phyloP scores from a whole-genome alignment of 2,797 vertebrate genomes.

The Esox masquinongy region DNA sequence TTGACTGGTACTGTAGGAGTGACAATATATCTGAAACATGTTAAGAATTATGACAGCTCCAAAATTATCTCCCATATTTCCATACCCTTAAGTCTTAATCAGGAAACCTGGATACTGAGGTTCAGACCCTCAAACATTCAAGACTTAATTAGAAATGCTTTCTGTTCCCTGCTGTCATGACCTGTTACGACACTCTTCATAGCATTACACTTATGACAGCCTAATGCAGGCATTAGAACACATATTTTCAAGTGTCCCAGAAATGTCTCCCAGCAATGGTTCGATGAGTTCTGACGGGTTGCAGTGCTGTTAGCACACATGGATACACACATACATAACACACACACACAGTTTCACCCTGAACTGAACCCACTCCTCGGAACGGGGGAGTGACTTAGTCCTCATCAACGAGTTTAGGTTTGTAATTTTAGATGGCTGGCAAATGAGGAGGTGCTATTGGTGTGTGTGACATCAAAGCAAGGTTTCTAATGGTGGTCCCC shows the following conservation, averaged over 20 bases:
- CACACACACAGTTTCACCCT: background rate
- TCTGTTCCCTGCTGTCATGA: background rate
- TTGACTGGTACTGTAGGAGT: background rate
- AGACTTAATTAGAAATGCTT: background rate
- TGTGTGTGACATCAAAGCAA: background rate
- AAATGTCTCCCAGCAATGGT: slow-evolving; percentile 3
- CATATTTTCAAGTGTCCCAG: background rate
- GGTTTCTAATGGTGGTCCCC: too few species aligned
- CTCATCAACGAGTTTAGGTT: slow-evolving; percentile 25
- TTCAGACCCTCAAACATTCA: background rate
- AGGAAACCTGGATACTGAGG: background rate
- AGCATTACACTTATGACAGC: background rate
- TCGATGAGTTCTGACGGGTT: background rate
- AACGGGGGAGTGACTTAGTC: slow-evolving; percentile 24
- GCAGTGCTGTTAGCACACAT: slow-evolving; percentile 5
- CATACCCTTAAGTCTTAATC: background rate
- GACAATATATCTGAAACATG: background rate
- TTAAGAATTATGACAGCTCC: background rate
- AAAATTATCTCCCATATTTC: background rate
- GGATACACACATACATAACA: slow-evolving; percentile 17
- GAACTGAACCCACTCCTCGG: background rate
- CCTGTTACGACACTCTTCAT: background rate
- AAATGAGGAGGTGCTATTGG: background rate
- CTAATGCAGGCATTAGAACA: background rate
- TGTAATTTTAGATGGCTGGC: background rate